Evolutionary conservation across 2,113 vertebrate genomes (phyloP).

Genomic region (Phylloscopus trochilus): DNA sequence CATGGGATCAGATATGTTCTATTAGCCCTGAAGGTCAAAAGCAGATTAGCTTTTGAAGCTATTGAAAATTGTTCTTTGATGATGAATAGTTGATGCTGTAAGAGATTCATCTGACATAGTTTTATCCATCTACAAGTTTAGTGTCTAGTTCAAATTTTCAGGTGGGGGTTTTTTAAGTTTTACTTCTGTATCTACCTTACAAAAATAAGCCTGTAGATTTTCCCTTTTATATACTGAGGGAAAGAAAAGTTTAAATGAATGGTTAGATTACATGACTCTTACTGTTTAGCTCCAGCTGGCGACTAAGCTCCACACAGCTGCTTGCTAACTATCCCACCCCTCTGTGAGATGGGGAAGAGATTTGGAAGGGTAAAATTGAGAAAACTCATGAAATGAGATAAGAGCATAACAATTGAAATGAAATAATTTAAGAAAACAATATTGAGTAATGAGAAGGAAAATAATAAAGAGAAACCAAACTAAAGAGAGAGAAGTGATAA

Average conservation of each 20-base stretch:
- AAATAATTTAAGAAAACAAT: not conserved
- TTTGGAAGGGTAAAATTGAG: not conserved
- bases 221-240: not conserved
- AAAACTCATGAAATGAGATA: not conserved
- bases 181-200: not conserved
- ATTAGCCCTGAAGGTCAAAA: not conserved
- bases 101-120: not conserved
- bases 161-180: not conserved
- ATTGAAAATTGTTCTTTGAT: not conserved
- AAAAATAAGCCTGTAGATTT: not conserved
- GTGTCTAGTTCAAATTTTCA: not conserved
- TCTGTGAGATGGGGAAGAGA: not conserved
- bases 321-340: not conserved
- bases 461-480: not conserved
- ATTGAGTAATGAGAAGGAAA: not conserved
- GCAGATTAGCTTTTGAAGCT: not conserved
- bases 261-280: not conserved
- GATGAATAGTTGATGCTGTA: not conserved
- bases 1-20: not conserved
- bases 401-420: not conserved
- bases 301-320: not conserved
- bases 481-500: not conserved
- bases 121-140: not conserved
- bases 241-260: not conserved
- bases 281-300: not conserved